Evolutionary conservation across 2,113 vertebrate species (phyloP), one percentile per base, ranked within the genome.

Genomic region (Mesoclemmys tuberculata): DNA sequence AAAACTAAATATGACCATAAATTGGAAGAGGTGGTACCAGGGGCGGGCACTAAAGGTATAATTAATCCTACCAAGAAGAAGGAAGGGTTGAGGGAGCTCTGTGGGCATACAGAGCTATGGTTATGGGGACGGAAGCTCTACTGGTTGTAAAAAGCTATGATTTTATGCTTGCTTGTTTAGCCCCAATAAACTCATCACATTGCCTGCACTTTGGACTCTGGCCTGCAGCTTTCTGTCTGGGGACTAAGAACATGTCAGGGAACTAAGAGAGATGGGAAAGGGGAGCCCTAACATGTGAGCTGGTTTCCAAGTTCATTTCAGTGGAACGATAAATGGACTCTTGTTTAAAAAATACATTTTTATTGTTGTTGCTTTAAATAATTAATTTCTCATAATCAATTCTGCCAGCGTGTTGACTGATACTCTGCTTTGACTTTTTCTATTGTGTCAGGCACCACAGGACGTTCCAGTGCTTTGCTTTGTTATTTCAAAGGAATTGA

Each of bases 321-420:
- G 2, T 64, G 1, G 0, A 56, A 6, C 2, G 38, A 0, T 24
- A 74, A 41, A 74, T 35, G 38, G 21, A 74, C 5, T 3, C 22
- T 74, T 2, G 1, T 85, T 64, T 87, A 81, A 49, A 13, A 85
- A 90, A 92, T 80, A 0, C 82, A 91, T 48, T 0, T 29, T 71
- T 89, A 84, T 89, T 89, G 21, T 21, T 71, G 1, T 55, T 80
- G 1, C 3, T 88, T 93, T 92, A n/a, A 89, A 77, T 0, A 0
- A 1, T 88, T 85, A 74, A 22, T n/a, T 84, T 1, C 84, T 82
- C 38, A 56, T 49, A 26, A 93, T 2, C 4, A 82, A 4, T 9
- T 93, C 16, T 75, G 46, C 55, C 83, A 79, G 2, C 35, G n/a
- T 90, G 7, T n/a, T 90, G 58, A 12, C 44, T 75, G 75, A 38